Conservation (phyloP, 2,797 vertebrate species). For the Anas acuta region DNA sequence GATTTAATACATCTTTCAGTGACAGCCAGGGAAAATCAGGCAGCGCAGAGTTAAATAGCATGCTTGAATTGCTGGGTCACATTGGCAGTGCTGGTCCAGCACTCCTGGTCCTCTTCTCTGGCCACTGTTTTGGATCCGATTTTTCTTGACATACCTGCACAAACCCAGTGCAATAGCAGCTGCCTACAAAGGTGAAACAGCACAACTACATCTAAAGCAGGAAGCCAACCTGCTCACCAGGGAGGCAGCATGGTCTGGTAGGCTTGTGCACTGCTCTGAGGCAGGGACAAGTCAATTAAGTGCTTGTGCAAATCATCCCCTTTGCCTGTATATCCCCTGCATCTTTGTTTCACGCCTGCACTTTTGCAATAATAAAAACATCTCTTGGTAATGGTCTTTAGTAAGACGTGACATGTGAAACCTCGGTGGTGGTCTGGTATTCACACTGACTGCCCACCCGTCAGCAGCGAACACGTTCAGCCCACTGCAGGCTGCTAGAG, state of each 20-base stretch:
- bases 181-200: background rate
- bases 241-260: rapidly evolving
- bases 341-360: background rate
- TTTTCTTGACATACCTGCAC: background rate
- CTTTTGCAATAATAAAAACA: background rate
- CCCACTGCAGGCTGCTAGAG: background rate
- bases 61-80: background rate
- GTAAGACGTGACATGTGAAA: background rate
- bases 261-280: background rate
- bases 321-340: background rate
- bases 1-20: background rate
- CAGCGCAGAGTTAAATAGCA: background rate
- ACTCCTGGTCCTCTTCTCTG: background rate
- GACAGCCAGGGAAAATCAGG: background rate
- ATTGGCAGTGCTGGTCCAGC: background rate
- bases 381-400: background rate
- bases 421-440: background rate
- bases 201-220: background rate
- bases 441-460: background rate
- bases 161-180: background rate
- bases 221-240: background rate
- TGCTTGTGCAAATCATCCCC: background rate
- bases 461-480: rapidly evolving
- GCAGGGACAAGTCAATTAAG: background rate
- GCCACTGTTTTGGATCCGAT: background rate